phyloP scores from a whole-genome alignment of 1,140 invertebrate genomes.

The Lasaia peninsularis region DNA sequence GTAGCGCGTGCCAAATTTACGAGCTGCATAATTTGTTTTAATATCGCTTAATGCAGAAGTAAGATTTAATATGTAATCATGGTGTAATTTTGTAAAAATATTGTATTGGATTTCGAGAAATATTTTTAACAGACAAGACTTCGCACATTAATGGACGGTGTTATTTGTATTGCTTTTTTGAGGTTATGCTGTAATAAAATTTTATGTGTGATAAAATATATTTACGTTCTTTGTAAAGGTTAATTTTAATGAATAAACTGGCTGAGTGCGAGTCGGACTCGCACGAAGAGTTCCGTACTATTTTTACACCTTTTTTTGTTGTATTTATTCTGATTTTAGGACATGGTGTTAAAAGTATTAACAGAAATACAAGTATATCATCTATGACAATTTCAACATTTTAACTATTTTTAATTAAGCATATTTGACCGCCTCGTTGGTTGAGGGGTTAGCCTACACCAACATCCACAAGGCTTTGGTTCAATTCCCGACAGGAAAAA shows the following conservation, averaged over 20 bases:
- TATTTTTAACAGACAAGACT: background rate
- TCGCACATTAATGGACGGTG: background rate
- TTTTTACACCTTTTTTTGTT: too few relatives aligned
- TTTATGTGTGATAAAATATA: background rate
- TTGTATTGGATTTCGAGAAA: background rate
- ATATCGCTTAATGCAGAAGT: background rate
- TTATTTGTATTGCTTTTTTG: background rate
- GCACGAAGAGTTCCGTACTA: too few relatives aligned
- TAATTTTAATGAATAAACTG: background rate
- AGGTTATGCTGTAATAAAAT: background rate
- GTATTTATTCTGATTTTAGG: too few relatives aligned
- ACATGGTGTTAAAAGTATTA: too few relatives aligned
- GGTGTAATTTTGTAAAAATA: background rate
- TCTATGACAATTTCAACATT: too few relatives aligned
- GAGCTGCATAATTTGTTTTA: conserved; percentile 1
- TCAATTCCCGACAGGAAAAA: too few relatives aligned
- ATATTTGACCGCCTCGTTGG: too few relatives aligned
- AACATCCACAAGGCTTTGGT: too few relatives aligned
- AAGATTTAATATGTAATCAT: background rate
- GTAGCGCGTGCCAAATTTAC: conserved; percentile 1
- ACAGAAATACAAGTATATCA: too few relatives aligned
- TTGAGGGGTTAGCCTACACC: too few relatives aligned
- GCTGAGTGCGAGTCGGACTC: too few relatives aligned
- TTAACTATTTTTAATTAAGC: too few relatives aligned
- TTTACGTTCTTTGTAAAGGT: background rate